A percentile compares a stretch with the other conserved stretches of the same genome.
Conservation (phyloP, 2,113 vertebrate species). For the Vulpes lagopus region DNA sequence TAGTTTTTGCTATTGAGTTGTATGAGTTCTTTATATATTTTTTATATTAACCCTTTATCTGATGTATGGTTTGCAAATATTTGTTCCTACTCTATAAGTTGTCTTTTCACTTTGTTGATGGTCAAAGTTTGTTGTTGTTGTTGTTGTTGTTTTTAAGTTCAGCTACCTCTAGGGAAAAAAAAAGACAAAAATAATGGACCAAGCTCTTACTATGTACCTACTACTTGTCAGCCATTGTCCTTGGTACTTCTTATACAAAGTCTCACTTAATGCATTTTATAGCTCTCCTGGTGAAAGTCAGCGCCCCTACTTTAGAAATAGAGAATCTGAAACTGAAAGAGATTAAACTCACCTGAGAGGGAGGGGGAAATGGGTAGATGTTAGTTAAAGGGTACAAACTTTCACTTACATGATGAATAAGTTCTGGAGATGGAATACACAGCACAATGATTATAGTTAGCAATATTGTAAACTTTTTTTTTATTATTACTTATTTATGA, state of each 20-base stretch:
- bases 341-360: not conserved
- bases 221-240: not conserved
- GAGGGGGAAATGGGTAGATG: not conserved
- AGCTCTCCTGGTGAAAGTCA: not conserved
- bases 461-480: too few relatives aligned
- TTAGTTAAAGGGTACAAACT: not conserved
- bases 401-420: not conserved
- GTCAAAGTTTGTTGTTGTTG: not conserved
- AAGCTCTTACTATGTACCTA: not conserved
- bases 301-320: not conserved
- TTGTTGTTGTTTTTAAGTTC: not conserved
- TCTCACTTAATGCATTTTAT: not conserved
- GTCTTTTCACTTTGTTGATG: not conserved
- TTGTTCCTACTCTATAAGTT: not conserved
- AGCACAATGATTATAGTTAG: not conserved
- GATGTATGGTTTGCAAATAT: not conserved
- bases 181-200: not conserved
- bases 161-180: not conserved
- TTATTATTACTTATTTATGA: too few relatives aligned
- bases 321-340: not conserved
- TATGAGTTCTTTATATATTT: not conserved
- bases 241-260: not conserved
- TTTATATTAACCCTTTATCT: not conserved
- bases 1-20: not conserved
- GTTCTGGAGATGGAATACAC: not conserved